Percentiles rank a stretch among this genome's conserved stretches.
Conservation (phyloP, 1,140 invertebrate species). For the Hypsibius dujardini region DNA sequence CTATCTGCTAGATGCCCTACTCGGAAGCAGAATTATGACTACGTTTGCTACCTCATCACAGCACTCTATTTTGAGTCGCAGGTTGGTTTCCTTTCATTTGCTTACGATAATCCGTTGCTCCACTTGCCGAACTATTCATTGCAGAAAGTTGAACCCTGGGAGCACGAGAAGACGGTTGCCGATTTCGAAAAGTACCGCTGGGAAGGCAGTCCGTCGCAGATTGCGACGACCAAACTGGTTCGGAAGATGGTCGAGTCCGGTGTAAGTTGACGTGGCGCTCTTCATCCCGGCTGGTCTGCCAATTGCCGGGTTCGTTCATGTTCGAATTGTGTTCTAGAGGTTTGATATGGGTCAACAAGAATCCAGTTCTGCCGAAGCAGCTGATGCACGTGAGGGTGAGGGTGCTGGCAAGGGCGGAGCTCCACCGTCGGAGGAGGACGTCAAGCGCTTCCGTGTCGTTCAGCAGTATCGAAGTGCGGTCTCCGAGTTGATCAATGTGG, state of each 20-base stretch:
- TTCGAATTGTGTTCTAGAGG: too few species aligned
- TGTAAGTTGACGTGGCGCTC: background rate
- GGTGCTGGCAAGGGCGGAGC: too few species aligned
- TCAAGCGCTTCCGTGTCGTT: too few species aligned
- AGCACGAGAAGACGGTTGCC: conserved; percentile 52
- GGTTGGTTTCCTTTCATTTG: conserved; percentile 36
- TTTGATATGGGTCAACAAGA: too few species aligned
- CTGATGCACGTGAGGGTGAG: too few species aligned
- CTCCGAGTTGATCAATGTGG: too few species aligned
- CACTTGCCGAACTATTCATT: background rate
- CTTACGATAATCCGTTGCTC: background rate
- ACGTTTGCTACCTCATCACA: conserved; percentile 70
- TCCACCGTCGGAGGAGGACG: too few species aligned
- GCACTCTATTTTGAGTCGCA: conserved; percentile 75
- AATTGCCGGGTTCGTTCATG: too few species aligned
- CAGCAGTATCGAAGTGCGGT: too few species aligned
- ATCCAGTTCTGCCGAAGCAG: too few species aligned
- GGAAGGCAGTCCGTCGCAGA: conserved; percentile 9
- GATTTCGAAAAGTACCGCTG: conserved; percentile 54
- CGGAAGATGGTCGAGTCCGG: background rate
- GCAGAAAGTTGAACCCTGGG: conserved; percentile 63
- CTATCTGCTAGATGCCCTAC: conserved; percentile 48
- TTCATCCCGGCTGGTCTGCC: background rate
- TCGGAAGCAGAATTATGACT: conserved; percentile 80
- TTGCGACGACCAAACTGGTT: background rate